A percentile compares a stretch with the other conserved stretches of the same genome.
Evolutionary conservation across 1,140 invertebrate species (phyloP).

Genomic region (Bombus cullumanus): DNA sequence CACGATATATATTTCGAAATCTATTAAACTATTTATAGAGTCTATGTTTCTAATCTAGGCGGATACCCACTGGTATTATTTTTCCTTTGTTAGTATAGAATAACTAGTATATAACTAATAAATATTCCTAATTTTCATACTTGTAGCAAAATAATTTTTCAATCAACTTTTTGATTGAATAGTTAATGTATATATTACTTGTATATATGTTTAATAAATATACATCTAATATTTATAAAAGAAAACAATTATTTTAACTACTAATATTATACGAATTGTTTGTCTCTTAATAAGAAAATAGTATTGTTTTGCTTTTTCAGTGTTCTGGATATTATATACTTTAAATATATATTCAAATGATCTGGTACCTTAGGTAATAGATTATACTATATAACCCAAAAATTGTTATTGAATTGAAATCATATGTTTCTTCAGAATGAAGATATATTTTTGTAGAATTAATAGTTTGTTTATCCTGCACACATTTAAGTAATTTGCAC

Average conservation of each 20-base stretch:
- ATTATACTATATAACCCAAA: neutral
- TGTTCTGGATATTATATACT: neutral
- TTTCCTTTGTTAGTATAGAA: neutral
- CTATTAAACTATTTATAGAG: neutral
- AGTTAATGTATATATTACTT: neutral
- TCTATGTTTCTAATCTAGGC: neutral
- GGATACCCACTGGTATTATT: neutral
- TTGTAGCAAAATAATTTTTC: neutral
- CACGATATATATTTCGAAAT: neutral
- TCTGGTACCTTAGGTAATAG: slow-evolving; percentile 1
- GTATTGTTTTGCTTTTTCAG: neutral
- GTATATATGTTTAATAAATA: slow-evolving; percentile 7
- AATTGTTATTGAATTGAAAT: slow-evolving; percentile 12
- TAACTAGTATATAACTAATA: neutral
- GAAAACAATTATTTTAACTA: neutral
- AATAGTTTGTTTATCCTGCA: slow-evolving; percentile 12
- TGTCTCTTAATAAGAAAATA: neutral
- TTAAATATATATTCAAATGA: slow-evolving; percentile 3
- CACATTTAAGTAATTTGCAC: slow-evolving; percentile 32
- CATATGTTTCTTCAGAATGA: neutral
- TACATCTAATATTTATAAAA: neutral
- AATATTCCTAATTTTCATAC: neutral
- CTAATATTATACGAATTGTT: neutral
- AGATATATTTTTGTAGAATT: slow-evolving; percentile 6
- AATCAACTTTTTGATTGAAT: neutral